Evolutionary conservation across 2,797 vertebrate species (phyloP).

Genomic region (Lagodon rhomboides): DNA sequence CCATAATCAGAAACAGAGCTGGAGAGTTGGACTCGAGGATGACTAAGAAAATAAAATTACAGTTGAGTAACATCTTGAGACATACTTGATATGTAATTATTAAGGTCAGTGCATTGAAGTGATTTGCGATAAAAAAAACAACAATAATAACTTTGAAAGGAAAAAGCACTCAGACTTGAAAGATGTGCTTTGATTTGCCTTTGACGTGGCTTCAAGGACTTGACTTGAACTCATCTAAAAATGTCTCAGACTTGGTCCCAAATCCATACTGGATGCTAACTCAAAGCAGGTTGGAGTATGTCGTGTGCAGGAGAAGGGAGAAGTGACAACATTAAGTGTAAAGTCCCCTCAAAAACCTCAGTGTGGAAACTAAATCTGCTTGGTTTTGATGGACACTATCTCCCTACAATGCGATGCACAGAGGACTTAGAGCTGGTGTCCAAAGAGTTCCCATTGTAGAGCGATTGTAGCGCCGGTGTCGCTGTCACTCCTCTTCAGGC

Average conservation of each 20-base stretch:
- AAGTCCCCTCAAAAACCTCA: not conserved
- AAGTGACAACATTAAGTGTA: not conserved
- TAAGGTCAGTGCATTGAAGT: not conserved
- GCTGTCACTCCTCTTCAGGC: no score
- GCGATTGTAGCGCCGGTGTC: no score
- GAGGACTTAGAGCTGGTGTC: no score
- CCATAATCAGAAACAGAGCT: not conserved
- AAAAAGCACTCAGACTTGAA: not conserved
- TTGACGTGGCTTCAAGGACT: not conserved
- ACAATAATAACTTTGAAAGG: not conserved
- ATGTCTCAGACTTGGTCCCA: not conserved
- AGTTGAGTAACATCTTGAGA: no score
- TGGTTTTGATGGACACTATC: not conserved
- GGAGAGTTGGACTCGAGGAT: not conserved
- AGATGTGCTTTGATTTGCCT: not conserved
- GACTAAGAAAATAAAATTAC: not conserved
- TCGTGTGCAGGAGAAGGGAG: not conserved
- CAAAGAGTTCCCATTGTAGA: not conserved
- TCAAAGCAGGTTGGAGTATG: not conserved
- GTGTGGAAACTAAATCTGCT: not conserved
- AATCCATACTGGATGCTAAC: not conserved
- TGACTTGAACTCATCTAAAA: not conserved
- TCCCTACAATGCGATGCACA: no score
- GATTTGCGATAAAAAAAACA: not conserved
- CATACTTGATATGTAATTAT: not conserved